Evolutionary conservation across 1,140 invertebrate genomes (phyloP), one percentile per base, ranked within the genome.

Genomic region (Halictus rubicundus): DNA sequence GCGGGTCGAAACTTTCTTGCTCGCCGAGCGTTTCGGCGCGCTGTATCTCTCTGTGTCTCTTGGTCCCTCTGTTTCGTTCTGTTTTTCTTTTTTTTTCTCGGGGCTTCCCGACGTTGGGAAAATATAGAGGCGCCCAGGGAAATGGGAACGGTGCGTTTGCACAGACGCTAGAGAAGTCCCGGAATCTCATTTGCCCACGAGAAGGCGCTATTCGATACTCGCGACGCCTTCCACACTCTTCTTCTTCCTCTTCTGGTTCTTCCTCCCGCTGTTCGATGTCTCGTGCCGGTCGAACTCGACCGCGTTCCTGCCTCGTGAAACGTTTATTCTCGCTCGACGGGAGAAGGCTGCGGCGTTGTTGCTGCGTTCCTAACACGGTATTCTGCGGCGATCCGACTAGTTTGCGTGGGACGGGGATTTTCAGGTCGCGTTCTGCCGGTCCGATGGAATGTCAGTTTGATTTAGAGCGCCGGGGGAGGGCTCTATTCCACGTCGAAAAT

Each of bases 151-250:
- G 25, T 21, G 54, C 21, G 54, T 77, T 69, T 14, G 39, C 32
- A 37, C 66, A 21, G 49, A 16, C 10, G 10, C 39, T 32, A 7
- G n/a, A 21, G 37, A 39, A 69, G 42, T 42, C 54, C 19, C 16
- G 32, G 27, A 71, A 78, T 78, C 75, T 78, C 68, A 70, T 79
- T 79, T 79, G 37, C 46, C 27, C 49, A 39, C 57, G 49, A 73
- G 60, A 57, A 37, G 59, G 25, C 23, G 69, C 46, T 37, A 66
- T 59, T 61, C 70, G 71, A 74, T 72, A 39, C 49, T 5, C n/a
- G 42, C 42, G 54, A 32, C 49, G 16, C 19, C 19, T 9, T 69
- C 25, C n/a, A 37, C 63, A 7, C 4, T 14, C 19, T 16, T 52
- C 49, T 0, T 6, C 49, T 16, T 52, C 19, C 14, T 21, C 49